Evolutionary conservation across 1,140 invertebrate species (phyloP).

Genomic region (Lucilia sericata): DNA sequence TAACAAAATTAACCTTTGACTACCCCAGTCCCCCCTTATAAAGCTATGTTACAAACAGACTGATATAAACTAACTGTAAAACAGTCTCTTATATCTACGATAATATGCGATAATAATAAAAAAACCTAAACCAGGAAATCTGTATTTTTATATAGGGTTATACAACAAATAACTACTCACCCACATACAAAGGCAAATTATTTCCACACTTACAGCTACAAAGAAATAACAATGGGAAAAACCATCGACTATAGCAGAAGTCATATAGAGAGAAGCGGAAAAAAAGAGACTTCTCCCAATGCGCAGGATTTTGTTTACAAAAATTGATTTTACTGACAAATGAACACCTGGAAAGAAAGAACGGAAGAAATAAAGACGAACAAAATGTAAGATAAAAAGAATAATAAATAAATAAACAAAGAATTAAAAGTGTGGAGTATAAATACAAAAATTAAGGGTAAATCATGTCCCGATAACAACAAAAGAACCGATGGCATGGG

Average conservation of each 20-base stretch:
- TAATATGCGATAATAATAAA: no score
- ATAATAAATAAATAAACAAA: neutral
- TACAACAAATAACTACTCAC: slow-evolving; percentile 10
- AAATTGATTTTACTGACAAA: no score
- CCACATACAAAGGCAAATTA: neutral
- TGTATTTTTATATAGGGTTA: neutral
- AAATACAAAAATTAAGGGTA: no score
- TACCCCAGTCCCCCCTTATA: no score
- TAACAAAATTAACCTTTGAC: no score
- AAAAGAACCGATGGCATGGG: no score
- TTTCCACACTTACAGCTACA: neutral
- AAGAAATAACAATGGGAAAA: neutral
- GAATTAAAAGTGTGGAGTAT: no score
- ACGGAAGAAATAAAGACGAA: neutral
- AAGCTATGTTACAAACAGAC: no score
- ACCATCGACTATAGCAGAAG: neutral
- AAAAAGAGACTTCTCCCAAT: neutral
- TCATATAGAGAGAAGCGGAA: neutral
- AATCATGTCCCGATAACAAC: no score
- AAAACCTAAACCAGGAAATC: neutral
- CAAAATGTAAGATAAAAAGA: neutral
- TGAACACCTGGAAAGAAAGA: neutral
- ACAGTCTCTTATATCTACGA: no score
- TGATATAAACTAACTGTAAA: no score
- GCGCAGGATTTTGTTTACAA: slow-evolving; percentile 15